A percentile compares a stretch with the other conserved stretches of the same genome.
These are phyloP conservation scores for Platycheirus rosarum DNA, from an alignment of 2,888 invertebrate species.

Conservation along the genomic window DNA sequence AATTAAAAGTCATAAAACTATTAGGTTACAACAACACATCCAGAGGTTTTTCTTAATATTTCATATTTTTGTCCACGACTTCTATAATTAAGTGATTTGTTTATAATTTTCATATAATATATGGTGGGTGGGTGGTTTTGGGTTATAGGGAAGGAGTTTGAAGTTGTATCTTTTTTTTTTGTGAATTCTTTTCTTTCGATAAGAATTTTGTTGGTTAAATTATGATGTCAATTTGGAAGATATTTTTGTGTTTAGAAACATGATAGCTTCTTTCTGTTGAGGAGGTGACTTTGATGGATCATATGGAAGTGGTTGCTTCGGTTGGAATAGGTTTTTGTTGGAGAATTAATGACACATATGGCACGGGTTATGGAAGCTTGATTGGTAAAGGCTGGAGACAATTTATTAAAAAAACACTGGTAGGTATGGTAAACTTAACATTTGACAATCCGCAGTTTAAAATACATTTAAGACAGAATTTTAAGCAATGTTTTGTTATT, in stretches of 20 bases:
- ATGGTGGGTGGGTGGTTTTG: conserved; percentile 14
- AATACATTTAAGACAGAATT: too few species aligned
- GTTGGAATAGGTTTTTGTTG: not conserved
- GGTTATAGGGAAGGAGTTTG: conserved; percentile 33
- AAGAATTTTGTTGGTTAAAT: conserved; percentile 51
- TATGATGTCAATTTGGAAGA: conserved; percentile 66
- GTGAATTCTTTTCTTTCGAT: conserved; percentile 9
- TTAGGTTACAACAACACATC: conserved; percentile 62
- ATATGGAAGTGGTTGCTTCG: conserved; percentile 20
- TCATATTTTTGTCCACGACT: conserved; percentile 36
- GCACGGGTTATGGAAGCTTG: conserved; percentile 8
- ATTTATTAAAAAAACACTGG: too few species aligned
- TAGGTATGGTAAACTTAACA: too few species aligned
- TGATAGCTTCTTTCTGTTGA: conserved; percentile 56
- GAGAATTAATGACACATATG: conserved; percentile 24
- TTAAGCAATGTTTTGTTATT: too few species aligned
- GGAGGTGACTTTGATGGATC: conserved; percentile 61
- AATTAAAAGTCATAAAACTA: conserved; percentile 73
- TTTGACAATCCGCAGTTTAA: too few species aligned
- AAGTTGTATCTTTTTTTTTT: conserved; percentile 31
- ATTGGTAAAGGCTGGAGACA: too few species aligned
- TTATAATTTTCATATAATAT: conserved; percentile 58
- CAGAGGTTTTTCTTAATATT: conserved; percentile 13
- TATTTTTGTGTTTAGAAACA: conserved; percentile 41
- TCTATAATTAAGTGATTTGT: conserved; percentile 73